Conservation (phyloP, 2,113 vertebrate species). For the Equus przewalskii region DNA sequence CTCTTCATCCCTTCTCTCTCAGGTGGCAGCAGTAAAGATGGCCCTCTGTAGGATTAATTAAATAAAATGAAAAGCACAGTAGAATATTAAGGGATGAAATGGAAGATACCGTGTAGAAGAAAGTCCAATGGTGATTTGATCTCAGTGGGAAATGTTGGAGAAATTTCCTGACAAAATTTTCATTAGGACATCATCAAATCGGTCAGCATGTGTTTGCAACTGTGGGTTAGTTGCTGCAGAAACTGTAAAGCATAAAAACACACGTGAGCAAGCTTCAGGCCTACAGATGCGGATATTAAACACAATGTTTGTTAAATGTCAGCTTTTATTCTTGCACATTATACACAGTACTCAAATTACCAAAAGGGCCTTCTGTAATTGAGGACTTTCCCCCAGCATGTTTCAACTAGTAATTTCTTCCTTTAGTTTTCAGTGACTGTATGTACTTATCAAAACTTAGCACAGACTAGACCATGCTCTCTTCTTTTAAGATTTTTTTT, state of each 20-base stretch:
- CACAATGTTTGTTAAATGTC: neutral
- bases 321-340: neutral
- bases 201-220: constrained; percentile 13
- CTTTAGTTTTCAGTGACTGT: neutral
- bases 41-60: constrained; percentile 62
- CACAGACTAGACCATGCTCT: neutral
- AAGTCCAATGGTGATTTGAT: constrained; percentile 22
- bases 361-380: neutral
- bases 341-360: neutral
- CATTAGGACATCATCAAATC: constrained; percentile 52
- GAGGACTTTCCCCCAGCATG: neutral
- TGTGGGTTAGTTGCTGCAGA: neutral
- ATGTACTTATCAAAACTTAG: neutral
- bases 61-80: constrained; percentile 58
- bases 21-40: constrained; percentile 63
- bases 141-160: constrained; percentile 48
- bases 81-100: constrained; percentile 37
- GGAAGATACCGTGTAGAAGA: neutral
- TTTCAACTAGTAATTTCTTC: constrained; percentile 15
- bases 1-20: constrained; percentile 53
- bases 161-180: constrained; percentile 63
- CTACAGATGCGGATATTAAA: neutral
- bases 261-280: neutral
- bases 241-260: neutral
- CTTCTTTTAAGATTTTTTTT: neutral